Evolutionary conservation across 2,113 vertebrate genomes (phyloP).

Genomic region (Amblyopsis rosae): DNA sequence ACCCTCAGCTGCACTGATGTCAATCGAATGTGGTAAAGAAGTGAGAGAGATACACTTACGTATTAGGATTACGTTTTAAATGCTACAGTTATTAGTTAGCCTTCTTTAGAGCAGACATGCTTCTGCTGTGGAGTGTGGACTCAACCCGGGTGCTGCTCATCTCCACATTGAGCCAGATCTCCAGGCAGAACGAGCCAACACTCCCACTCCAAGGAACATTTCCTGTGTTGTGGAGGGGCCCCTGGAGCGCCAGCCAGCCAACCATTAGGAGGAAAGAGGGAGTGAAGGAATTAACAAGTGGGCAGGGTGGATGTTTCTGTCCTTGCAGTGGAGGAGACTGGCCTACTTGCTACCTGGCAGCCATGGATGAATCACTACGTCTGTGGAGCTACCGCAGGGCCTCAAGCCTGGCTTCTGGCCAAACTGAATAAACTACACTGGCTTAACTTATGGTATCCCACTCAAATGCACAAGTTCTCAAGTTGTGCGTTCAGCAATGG

Average conservation of each 20-base stretch:
- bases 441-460: conserved; percentile 6
- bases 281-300: conserved; percentile 46
- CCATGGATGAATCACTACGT: neutral
- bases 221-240: conserved; percentile 9
- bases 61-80: too few relatives aligned
- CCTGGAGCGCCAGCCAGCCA: neutral
- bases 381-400: neutral
- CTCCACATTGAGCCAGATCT: neutral
- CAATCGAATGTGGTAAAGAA: too few relatives aligned
- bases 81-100: too few relatives aligned
- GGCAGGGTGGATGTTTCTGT: conserved; percentile 38
- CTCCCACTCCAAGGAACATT: conserved; percentile 1
- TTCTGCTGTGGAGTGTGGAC: too few relatives aligned
- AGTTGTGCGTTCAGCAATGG: neutral
- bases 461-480: conserved; percentile 1
- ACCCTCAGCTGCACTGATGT: too few relatives aligned
- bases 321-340: conserved; percentile 41
- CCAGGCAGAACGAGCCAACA: neutral
- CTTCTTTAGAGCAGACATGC: too few relatives aligned
- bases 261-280: conserved; percentile 42
- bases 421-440: neutral
- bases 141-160: neutral
- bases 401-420: neutral
- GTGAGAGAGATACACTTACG: too few relatives aligned
- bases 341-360: conserved; percentile 18